Percentiles rank a stretch among this genome's conserved stretches.
These are phyloP conservation scores for Diaperis boleti DNA, from an alignment of 2,888 invertebrate genomes.

Conservation along the genomic window DNA sequence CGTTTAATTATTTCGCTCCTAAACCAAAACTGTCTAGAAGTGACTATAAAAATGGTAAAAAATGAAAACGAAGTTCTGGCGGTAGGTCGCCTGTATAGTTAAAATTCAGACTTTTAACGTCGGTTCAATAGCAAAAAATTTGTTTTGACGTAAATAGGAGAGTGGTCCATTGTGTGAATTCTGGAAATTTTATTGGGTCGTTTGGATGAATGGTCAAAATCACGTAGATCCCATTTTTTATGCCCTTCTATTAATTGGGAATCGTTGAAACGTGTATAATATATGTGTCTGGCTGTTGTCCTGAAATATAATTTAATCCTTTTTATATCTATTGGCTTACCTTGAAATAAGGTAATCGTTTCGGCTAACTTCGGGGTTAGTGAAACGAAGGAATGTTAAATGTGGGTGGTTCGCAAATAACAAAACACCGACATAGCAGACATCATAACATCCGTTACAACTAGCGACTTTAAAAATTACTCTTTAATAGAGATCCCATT, in stretches of 20 bases:
- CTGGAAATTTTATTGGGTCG: not conserved
- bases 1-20: too few relatives aligned
- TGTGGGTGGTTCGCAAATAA: constrained; percentile 53
- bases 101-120: too few relatives aligned
- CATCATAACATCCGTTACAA: constrained; percentile 50
- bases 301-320: constrained; percentile 33
- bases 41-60: too few relatives aligned
- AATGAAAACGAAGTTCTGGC: too few relatives aligned
- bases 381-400: constrained; percentile 51
- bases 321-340: constrained; percentile 31
- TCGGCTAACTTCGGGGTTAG: constrained; percentile 53
- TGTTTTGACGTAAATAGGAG: too few relatives aligned
- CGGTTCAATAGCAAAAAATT: too few relatives aligned
- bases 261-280: constrained; percentile 17
- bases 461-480: constrained; percentile 32
- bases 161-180: too few relatives aligned
- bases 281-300: constrained; percentile 26
- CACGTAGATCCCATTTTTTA: constrained; percentile 3
- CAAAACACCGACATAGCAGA: constrained; percentile 52
- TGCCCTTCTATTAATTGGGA: constrained; percentile 1
- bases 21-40: too few relatives aligned
- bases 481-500: constrained; percentile 24
- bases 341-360: constrained; percentile 40
- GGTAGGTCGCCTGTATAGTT: too few relatives aligned
- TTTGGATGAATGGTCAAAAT: not conserved